A percentile compares a stretch with the other conserved stretches of the same genome.
Evolutionary conservation across 35 echinoderm and acorn worm species (phyloP).

Genomic region (Nesometra sesokonis): DNA sequence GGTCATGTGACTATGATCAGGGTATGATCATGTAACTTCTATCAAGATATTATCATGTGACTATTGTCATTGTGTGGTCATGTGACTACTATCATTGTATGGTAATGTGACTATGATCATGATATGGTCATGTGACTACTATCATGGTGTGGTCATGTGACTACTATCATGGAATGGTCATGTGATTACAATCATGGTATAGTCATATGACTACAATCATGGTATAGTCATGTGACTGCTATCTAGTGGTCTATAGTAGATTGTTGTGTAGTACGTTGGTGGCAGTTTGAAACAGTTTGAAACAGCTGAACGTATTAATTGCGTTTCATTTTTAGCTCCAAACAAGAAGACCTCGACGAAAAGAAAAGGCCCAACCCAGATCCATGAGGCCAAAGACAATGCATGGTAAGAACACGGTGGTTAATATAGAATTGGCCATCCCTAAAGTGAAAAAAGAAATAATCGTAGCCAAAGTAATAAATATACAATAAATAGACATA

Average conservation of each 20-base stretch:
- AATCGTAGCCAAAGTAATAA: too few relatives aligned
- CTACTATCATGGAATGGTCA: too few relatives aligned
- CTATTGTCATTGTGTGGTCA: too few relatives aligned
- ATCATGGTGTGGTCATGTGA: not conserved
- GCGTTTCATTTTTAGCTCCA: not conserved
- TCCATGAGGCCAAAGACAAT: not conserved
- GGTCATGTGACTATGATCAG: too few relatives aligned
- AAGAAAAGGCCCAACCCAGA: not conserved
- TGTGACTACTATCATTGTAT: not conserved
- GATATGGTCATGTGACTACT: not conserved
- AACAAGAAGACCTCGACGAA: not conserved
- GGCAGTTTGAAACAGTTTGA: not conserved
- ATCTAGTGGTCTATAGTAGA: not conserved
- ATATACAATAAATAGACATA: too few relatives aligned
- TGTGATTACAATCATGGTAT: not conserved
- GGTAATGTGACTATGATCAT: not conserved
- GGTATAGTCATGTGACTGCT: not conserved
- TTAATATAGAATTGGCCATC: too few relatives aligned
- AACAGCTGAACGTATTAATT: not conserved
- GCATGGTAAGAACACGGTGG: not conserved
- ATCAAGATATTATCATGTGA: too few relatives aligned
- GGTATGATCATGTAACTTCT: too few relatives aligned
- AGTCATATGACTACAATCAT: not conserved
- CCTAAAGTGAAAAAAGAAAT: too few relatives aligned
- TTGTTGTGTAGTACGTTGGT: not conserved